Conservation (phyloP, 2,888 invertebrate species). For the Archips crataeganus region DNA sequence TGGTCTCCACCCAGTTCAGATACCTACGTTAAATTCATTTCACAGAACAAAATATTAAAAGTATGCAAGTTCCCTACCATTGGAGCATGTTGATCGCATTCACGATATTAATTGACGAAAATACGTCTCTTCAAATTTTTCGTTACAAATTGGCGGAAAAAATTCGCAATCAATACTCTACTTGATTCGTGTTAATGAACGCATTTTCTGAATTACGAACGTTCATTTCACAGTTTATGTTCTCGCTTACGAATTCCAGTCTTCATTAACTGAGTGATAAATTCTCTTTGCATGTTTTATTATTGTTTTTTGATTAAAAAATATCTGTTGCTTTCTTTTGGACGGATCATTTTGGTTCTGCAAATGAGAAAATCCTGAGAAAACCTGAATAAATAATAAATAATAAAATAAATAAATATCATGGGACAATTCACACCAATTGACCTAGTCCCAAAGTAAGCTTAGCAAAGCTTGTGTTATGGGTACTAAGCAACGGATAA, state of each 20-base stretch:
- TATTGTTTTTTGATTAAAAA: background rate
- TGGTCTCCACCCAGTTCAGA: too few relatives aligned
- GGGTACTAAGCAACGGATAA: too few relatives aligned
- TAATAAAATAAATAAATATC: too few relatives aligned
- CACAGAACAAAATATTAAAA: background rate
- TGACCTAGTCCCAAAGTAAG: too few relatives aligned
- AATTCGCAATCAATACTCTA: constrained; percentile 19
- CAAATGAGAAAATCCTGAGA: too few relatives aligned
- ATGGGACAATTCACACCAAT: too few relatives aligned
- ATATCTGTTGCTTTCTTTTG: too few relatives aligned
- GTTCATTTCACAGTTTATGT: constrained; percentile 26
- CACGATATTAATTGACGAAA: constrained; percentile 26
- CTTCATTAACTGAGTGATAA: constrained; percentile 22
- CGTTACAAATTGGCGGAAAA: constrained; percentile 21
- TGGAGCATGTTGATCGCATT: constrained; percentile 21
- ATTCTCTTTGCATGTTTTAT: constrained; percentile 7
- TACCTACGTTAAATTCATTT: background rate
- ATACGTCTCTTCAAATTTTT: constrained; percentile 28
- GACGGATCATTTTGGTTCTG: too few relatives aligned
- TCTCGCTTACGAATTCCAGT: background rate
- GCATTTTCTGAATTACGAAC: constrained; percentile 32
- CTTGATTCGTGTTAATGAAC: constrained; percentile 33
- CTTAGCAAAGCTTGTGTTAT: too few relatives aligned
- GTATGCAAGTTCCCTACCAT: background rate
- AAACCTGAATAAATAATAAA: too few relatives aligned